phyloP scores from a whole-genome alignment of 2,888 invertebrate genomes.

The Psylliodes chrysocephalus region DNA sequence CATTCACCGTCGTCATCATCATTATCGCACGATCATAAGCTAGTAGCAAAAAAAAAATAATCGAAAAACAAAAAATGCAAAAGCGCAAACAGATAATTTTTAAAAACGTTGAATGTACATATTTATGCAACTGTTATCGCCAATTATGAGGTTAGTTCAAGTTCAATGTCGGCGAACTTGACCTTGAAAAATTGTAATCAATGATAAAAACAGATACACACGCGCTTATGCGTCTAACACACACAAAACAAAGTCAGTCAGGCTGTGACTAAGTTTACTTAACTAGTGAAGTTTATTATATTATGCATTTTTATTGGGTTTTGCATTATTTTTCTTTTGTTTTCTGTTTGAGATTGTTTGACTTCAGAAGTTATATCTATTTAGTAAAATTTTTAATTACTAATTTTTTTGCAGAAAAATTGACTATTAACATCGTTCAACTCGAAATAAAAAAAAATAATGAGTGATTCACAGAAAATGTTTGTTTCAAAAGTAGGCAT shows the following conservation, averaged over 20 bases:
- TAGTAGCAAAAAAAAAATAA: neutral
- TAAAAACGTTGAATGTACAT: constrained; percentile 9
- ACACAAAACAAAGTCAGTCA: neutral
- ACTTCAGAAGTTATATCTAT: no score
- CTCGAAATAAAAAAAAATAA: no score
- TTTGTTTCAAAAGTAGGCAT: no score
- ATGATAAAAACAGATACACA: constrained; percentile 26
- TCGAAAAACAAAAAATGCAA: constrained; percentile 1
- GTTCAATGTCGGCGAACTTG: constrained; percentile 40
- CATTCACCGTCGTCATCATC: neutral
- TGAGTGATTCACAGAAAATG: no score
- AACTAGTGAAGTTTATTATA: no score
- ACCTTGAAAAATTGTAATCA: constrained; percentile 37
- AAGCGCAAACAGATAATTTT: constrained; percentile 5
- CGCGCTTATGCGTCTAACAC: constrained; percentile 27
- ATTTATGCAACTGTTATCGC: constrained; percentile 35
- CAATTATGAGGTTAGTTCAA: constrained; percentile 34
- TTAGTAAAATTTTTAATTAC: no score
- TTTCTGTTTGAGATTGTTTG: no score
- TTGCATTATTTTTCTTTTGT: no score
- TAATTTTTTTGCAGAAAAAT: no score
- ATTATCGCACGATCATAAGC: neutral
- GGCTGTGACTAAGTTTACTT: neutral
- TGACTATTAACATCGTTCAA: no score
- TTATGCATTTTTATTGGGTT: no score